Base-by-base conservation (phyloP, 2,797 vertebrate genomes). In the Toxotes lorentzi region DNA sequence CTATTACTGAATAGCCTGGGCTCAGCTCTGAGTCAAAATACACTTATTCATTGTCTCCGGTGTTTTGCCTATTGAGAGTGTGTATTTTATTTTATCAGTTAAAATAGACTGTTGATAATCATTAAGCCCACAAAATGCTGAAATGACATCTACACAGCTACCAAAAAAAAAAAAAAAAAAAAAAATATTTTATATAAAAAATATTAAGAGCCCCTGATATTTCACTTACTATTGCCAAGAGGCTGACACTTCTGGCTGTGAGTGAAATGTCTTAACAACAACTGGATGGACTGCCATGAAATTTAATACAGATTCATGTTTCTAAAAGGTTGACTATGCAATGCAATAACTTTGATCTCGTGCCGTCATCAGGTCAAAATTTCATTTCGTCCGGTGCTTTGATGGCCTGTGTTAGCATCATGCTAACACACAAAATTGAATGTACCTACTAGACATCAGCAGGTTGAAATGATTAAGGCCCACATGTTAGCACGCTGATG, bases 1-100 rank as follows among this genome's bases (percentile, higher is more conserved):
- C 70, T 71, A 60, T 81, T 68, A 84, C 65, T 80, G 54, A 58
- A 68, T 61, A 34, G 73, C n/a, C 35, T 72, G 34, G 54, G 61
- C 68, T 84, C 35, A 79, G 58, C 41, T 51, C 50, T 2, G 41
- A 71, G 45, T 54, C 2, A 59, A 50, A 69, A 62, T 73, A 73
- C 43, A 78, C 21, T 17, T 9, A 66, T 68, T 74, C 40, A 41
- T 66, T 68, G 45, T 71, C 59, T 60, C 5, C 5, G 23, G 16
- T n/a, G 74, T 48, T 73, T 78, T 70, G 23, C 35, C 30, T 57
- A 59, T 43, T 56, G n/a, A 66, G 17, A 5, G 24, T 32, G 35
- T 43, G 5, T 47, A 19, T 65, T 74, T 47, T 57, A 47, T 40
- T 43, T 30, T 1, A 57, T 27, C 27, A 30, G 30, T 24, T 41